Percentiles rank a stretch among this genome's conserved stretches.
phyloP scores from a whole-genome alignment of 2,797 vertebrate species.

The Xyrichtys novacula region DNA sequence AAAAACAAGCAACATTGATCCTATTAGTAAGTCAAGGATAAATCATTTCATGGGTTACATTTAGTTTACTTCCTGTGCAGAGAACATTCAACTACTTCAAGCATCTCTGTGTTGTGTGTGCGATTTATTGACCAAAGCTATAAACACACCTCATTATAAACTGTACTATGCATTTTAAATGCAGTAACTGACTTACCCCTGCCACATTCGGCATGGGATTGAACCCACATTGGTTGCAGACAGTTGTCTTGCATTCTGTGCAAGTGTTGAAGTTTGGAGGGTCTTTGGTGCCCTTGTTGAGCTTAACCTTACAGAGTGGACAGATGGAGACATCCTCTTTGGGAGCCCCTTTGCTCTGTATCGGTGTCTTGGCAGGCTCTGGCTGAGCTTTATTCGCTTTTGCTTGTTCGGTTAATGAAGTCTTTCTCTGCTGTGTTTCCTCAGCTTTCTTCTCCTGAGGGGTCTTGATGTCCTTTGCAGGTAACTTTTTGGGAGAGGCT shows the following conservation, averaged over 20 bases:
- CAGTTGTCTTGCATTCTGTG: slow-evolving; percentile 91
- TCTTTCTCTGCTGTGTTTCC: slow-evolving; percentile 53
- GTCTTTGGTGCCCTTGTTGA: slow-evolving; percentile 86
- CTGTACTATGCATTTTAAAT: background rate
- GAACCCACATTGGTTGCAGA: slow-evolving; percentile 97
- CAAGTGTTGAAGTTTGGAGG: slow-evolving; percentile 91
- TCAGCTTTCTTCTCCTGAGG: slow-evolving; percentile 59
- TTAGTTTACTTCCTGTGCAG: background rate
- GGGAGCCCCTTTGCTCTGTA: slow-evolving; percentile 56
- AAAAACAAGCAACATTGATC: background rate
- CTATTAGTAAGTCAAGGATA: background rate
- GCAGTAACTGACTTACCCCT: slow-evolving; percentile 72
- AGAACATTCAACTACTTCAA: background rate
- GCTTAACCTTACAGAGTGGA: slow-evolving; percentile 90
- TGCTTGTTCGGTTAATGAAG: slow-evolving; percentile 28
- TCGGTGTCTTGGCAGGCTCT: slow-evolving; percentile 62
- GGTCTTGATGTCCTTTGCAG: slow-evolving; percentile 64
- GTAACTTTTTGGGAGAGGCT: slow-evolving; percentile 59
- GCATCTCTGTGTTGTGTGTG: background rate
- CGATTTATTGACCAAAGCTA: no score
- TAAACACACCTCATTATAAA: no score
- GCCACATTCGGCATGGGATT: slow-evolving; percentile 87
- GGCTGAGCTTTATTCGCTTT: slow-evolving; percentile 56
- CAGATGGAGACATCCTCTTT: slow-evolving; percentile 75
- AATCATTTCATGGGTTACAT: background rate